Evolutionary conservation across 1,140 invertebrate species (phyloP).

Genomic region (Geopemphigus sp.): DNA sequence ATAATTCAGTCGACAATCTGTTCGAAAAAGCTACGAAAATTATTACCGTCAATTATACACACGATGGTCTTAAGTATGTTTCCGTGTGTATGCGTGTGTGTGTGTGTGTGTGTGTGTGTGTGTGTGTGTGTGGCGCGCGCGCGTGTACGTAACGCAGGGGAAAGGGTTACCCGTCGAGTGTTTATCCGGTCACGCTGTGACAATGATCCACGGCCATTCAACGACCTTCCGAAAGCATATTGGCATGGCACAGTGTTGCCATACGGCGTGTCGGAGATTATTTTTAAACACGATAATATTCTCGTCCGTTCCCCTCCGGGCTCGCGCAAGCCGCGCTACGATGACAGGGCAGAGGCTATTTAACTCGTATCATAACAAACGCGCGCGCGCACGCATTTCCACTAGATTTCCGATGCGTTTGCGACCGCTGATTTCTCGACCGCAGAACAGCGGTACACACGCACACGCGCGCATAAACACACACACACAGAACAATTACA

Average conservation of each 20-base stretch:
- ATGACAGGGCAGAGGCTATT: constrained; percentile 29
- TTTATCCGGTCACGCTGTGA: constrained; percentile 46
- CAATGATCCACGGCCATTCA: constrained; percentile 49
- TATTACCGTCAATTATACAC: constrained; percentile 2
- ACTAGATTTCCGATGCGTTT: constrained; percentile 25
- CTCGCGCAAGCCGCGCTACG: not conserved
- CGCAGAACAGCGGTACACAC: not conserved
- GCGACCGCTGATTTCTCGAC: constrained; percentile 25
- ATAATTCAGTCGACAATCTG: not conserved
- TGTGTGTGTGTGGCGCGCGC: not conserved
- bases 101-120: not conserved
- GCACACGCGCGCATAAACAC: not conserved
- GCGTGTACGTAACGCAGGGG: not conserved
- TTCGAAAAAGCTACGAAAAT: not conserved
- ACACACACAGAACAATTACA: too few relatives aligned
- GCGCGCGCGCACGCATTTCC: not conserved
- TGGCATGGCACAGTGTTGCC: constrained; percentile 41
- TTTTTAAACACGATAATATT: constrained; percentile 40
- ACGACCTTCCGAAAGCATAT: constrained; percentile 49
- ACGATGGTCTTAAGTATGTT: not conserved
- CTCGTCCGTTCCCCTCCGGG: not conserved
- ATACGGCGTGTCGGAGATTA: constrained; percentile 35
- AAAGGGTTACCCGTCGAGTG: constrained; percentile 26
- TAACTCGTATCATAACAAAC: constrained; percentile 45
- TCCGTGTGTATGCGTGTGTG: not conserved